These are phyloP conservation scores for Epizoanthus fatuus DNA, from an alignment of 92 coral and sea anemone genomes.

Conservation along the genomic window DNA sequence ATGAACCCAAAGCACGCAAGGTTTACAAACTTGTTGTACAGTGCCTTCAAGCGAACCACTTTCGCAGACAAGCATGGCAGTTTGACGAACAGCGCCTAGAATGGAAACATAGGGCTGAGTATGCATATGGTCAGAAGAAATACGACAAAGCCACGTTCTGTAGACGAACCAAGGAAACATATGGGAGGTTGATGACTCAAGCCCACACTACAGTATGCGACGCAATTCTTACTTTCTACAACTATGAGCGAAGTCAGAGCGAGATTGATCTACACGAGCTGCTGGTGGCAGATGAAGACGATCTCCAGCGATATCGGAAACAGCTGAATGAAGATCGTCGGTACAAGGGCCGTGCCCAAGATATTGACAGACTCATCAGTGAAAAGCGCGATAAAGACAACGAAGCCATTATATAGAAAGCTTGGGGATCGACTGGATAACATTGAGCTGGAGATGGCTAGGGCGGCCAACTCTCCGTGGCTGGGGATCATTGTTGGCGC, in stretches of 20 bases:
- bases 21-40: constrained; percentile 19
- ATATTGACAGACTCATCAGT: constrained; percentile 41
- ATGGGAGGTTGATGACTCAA: constrained; percentile 46
- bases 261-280: constrained; percentile 78
- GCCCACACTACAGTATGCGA: constrained; percentile 57
- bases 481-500: too few relatives aligned
- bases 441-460: too few relatives aligned
- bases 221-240: constrained; percentile 55
- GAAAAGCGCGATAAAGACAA: constrained; percentile 48
- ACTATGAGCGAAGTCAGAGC: constrained; percentile 51
- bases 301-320: background rate
- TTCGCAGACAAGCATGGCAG: constrained; percentile 60
- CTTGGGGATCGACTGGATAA: constrained; percentile 40
- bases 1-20: background rate
- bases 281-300: constrained; percentile 55
- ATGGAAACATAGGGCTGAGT: constrained; percentile 57
- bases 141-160: constrained; percentile 16
- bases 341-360: background rate
- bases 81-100: constrained; percentile 34
- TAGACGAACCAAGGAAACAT: constrained; percentile 44
- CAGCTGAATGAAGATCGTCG: constrained; percentile 22
- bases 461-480: too few relatives aligned
- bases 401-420: constrained; percentile 81
- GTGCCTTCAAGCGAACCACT: constrained; percentile 47
- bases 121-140: constrained; percentile 8